Percentiles rank a stretch among this genome's conserved stretches.
phyloP scores from a whole-genome alignment of 2,888 invertebrate genomes.

The Acleris laterana region DNA sequence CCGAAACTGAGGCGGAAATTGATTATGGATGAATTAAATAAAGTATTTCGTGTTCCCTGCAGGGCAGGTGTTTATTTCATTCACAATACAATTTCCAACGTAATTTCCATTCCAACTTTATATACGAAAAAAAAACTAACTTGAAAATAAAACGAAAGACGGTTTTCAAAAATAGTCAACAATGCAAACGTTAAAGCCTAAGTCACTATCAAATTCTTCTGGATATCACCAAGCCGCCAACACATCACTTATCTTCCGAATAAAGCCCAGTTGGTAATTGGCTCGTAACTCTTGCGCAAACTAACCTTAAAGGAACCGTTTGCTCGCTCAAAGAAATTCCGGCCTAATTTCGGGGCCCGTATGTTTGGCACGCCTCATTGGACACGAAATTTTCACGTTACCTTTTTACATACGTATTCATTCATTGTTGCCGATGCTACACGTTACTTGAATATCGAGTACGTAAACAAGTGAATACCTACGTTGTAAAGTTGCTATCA shows the following conservation, averaged over 20 bases:
- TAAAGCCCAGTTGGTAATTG: constrained; percentile 5
- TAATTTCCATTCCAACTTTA: too few relatives aligned
- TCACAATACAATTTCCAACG: too few relatives aligned
- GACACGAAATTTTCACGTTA: constrained; percentile 37
- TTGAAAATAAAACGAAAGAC: too few relatives aligned
- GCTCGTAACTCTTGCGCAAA: constrained; percentile 20
- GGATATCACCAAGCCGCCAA: neutral
- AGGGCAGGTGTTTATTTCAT: too few relatives aligned
- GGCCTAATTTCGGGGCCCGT: constrained; percentile 38
- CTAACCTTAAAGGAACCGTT: constrained; percentile 22
- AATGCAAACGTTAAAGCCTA: neutral
- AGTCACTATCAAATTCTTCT: neutral
- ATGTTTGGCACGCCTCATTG: constrained; percentile 41
- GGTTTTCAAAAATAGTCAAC: neutral
- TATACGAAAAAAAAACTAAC: too few relatives aligned
- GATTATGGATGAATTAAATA: too few relatives aligned
- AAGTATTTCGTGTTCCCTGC: too few relatives aligned
- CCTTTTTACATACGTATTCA: constrained; percentile 14
- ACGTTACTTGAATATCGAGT: constrained; percentile 30
- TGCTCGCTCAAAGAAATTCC: constrained; percentile 30
- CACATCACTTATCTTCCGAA: constrained; percentile 15
- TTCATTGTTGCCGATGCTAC: constrained; percentile 20
- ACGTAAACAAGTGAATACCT: constrained; percentile 1
- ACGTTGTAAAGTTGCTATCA: too few relatives aligned
- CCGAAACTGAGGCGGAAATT: too few relatives aligned